Evolutionary conservation across 2,888 invertebrate species (phyloP).

Genomic region (Diadegma fenestrale): DNA sequence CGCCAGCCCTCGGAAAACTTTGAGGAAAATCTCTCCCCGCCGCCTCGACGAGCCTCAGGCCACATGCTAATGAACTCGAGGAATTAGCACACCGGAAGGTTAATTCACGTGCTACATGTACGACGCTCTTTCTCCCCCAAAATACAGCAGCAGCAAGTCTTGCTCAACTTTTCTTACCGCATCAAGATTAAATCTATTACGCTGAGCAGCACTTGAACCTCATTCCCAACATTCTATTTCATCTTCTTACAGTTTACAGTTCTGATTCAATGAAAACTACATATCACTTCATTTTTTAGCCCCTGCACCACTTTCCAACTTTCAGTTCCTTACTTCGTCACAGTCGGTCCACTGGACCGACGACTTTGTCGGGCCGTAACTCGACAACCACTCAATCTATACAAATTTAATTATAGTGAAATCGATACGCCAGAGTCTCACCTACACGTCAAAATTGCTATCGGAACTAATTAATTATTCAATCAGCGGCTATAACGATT

Average conservation of each 20-base stretch:
- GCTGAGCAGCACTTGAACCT: slow-evolving; percentile 7
- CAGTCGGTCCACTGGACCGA: too few relatives aligned
- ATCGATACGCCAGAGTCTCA: too few relatives aligned
- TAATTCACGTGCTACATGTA: slow-evolving; percentile 49
- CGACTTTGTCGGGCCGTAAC: too few relatives aligned
- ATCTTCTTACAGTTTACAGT: not conserved
- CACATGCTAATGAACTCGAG: slow-evolving; percentile 74
- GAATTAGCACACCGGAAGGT: slow-evolving; percentile 71
- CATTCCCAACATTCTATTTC: not conserved
- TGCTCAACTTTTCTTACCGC: not conserved
- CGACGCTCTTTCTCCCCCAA: not conserved
- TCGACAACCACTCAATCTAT: too few relatives aligned
- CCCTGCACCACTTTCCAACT: not conserved
- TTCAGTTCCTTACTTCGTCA: too few relatives aligned
- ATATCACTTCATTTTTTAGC: not conserved
- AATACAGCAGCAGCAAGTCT: not conserved
- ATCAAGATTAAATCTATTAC: slow-evolving; percentile 17
- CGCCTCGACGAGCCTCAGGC: slow-evolving; percentile 62
- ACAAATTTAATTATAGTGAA: too few relatives aligned
- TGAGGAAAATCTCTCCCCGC: slow-evolving; percentile 70
- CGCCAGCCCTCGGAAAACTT: slow-evolving; percentile 63
- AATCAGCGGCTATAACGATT: too few relatives aligned
- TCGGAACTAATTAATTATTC: too few relatives aligned
- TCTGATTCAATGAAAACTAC: not conserved
- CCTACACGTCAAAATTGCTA: too few relatives aligned